Conservation (phyloP, 2,888 invertebrate genomes). For the Agriopis aurantiaria region DNA sequence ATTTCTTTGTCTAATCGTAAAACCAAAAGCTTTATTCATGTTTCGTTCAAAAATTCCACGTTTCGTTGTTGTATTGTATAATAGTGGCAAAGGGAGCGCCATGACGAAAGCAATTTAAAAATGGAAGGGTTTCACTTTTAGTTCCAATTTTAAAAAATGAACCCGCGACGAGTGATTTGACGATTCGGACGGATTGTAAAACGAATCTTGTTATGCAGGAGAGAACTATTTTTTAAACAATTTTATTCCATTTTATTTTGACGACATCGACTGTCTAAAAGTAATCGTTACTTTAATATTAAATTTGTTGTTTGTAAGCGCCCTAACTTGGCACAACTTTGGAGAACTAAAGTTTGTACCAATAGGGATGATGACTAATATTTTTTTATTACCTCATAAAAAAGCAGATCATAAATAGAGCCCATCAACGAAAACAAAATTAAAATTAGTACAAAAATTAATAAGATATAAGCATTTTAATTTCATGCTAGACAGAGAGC, state of each 20-base stretch:
- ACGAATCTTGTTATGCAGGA: conserved; percentile 71
- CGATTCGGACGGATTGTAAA: conserved; percentile 80
- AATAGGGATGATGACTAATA: too few species aligned
- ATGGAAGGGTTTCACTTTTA: conserved; percentile 83
- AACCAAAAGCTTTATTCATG: conserved; percentile 54
- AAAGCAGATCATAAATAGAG: too few species aligned
- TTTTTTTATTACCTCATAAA: too few species aligned
- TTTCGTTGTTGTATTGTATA: conserved; percentile 65
- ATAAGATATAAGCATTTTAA: too few species aligned
- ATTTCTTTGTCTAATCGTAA: conserved; percentile 52
- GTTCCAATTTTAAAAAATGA: conserved; percentile 83
- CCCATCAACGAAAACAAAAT: too few species aligned
- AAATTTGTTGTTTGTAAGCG: too few species aligned
- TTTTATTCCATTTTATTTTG: background rate
- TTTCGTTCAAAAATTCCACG: conserved; percentile 51
- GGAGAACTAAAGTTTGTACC: too few species aligned
- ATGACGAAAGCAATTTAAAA: conserved; percentile 84
- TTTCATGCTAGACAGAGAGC: too few species aligned
- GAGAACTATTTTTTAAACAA: conserved; percentile 51
- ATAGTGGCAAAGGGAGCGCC: conserved; percentile 78
- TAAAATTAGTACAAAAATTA: too few species aligned
- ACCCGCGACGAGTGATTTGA: conserved; percentile 81
- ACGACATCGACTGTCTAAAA: too few species aligned
- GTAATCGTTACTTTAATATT: too few species aligned
- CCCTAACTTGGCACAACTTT: too few species aligned